Evolutionary conservation across 2,888 invertebrate species (phyloP), one percentile per base, ranked within the genome.

Genomic region (Ennomos erosarius): DNA sequence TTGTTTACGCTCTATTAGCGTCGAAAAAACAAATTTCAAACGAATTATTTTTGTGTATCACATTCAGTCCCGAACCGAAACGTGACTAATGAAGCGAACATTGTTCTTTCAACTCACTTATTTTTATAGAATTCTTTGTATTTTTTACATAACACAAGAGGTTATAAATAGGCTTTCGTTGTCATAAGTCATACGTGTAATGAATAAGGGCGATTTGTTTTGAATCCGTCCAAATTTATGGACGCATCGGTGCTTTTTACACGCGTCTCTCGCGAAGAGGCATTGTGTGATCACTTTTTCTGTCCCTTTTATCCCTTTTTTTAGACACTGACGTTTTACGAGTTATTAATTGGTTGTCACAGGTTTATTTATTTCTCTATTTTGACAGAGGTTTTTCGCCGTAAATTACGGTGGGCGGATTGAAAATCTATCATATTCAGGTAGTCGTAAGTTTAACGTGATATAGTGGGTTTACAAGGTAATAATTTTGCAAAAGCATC

Each of bases 361-460:
- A 78, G 79, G 81, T 86, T 90, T 90, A 90, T 92, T 92, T 91
- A 91, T 92, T 88, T 90, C 90, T 90, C 88, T 91, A 92, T 92
- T 90, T 92, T 91, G 92, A 90, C 88, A 86, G 79, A 80, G 82
- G 82, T 89, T 89, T 90, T 90, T 88, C 87, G 87, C 75, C 85
- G 83, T 91, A 88, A 85, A 90, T 88, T 84, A 86, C 82, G 82
- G 82, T 75, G 83, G 82, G 80, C 69, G 90, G 89, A 92, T 92
- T 92, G 92, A 92, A 92, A 91, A 92, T 92, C 92, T 90, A 92
- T 92, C 92, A 92, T 92, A 91, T 90, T 88, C 92, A 92, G 91
- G 87, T 87, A 87, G 83, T 88, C 91, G 88, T 92, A 92, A 92
- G 91, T 92, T 90, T 83, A 78, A 84, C 76, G 87, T 92, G 92